Conservation (phyloP, 2,113 vertebrate genomes). For the Lonchura striata region DNA sequence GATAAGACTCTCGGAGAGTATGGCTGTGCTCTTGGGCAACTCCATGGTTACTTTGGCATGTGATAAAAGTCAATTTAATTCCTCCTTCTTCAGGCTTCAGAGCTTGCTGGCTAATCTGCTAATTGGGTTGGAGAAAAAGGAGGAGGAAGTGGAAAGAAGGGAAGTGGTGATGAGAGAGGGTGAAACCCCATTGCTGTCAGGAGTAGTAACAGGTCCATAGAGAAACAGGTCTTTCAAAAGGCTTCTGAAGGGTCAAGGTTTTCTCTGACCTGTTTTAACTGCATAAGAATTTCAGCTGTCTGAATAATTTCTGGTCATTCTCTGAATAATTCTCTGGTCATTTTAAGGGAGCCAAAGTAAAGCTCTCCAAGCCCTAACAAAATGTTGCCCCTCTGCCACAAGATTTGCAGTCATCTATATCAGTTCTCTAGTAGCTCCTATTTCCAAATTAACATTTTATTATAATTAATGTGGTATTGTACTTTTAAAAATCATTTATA, state of each 20-base stretch:
- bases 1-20: not conserved
- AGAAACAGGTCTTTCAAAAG: not conserved
- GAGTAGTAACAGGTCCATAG: not conserved
- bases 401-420: not conserved
- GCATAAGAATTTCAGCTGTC: not conserved
- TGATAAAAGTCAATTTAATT: constrained; percentile 44
- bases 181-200: not conserved
- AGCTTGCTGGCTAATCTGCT: constrained; percentile 39
- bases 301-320: not conserved
- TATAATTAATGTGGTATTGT: constrained; percentile 32
- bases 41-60: not conserved
- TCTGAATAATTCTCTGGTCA: too few relatives aligned
- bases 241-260: not conserved
- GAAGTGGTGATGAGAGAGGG: not conserved
- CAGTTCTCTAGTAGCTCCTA: not conserved
- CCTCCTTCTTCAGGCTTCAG: constrained; percentile 15
- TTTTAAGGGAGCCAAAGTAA: not conserved
- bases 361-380: not conserved
- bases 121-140: constrained; percentile 2
- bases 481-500: constrained; percentile 42
- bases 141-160: not conserved
- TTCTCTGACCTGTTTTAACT: not conserved
- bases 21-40: not conserved
- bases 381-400: not conserved
- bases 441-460: constrained; percentile 5